A percentile compares a stretch with the other conserved stretches of the same genome.
phyloP scores from a whole-genome alignment of 2,797 vertebrate genomes.

The Ceyx erithaca region DNA sequence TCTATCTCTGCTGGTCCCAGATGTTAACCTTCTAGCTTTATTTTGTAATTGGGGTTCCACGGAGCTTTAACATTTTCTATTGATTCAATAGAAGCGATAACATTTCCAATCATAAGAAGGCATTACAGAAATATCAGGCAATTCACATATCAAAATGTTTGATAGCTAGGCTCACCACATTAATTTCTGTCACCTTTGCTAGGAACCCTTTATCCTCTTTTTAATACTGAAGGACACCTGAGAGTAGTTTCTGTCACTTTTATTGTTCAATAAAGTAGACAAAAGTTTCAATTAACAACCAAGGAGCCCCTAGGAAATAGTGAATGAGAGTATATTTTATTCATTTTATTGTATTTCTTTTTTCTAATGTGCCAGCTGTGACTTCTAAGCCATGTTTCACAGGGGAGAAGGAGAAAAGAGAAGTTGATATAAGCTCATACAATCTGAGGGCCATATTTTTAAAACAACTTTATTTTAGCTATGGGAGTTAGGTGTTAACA shows the following conservation, averaged over 20 bases:
- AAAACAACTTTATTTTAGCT: background rate
- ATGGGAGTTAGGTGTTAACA: background rate
- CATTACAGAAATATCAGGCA: conserved; percentile 85
- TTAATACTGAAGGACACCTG: conserved; percentile 83
- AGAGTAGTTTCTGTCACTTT: conserved; percentile 84
- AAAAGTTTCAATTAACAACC: conserved; percentile 85
- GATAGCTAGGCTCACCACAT: conserved; percentile 81
- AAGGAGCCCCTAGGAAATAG: conserved; percentile 78
- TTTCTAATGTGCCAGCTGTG: conserved; percentile 74
- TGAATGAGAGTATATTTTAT: conserved; percentile 81
- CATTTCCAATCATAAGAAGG: conserved; percentile 85
- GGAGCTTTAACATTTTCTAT: conserved; percentile 84
- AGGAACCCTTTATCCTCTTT: conserved; percentile 80
- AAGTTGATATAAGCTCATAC: background rate
- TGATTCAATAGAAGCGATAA: conserved; percentile 85
- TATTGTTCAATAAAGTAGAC: conserved; percentile 85
- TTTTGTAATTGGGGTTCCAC: conserved; percentile 84
- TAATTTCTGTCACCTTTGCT: conserved; percentile 84
- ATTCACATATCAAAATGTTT: conserved; percentile 87
- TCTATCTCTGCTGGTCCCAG: conserved; percentile 81
- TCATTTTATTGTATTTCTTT: conserved; percentile 81
- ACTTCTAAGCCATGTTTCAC: conserved; percentile 49
- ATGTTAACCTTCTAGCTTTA: conserved; percentile 85
- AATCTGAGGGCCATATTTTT: background rate
- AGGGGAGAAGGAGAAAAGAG: too few species aligned